Evolutionary conservation across 2,888 invertebrate genomes (phyloP).

Genomic region (Nomada fabriciana): DNA sequence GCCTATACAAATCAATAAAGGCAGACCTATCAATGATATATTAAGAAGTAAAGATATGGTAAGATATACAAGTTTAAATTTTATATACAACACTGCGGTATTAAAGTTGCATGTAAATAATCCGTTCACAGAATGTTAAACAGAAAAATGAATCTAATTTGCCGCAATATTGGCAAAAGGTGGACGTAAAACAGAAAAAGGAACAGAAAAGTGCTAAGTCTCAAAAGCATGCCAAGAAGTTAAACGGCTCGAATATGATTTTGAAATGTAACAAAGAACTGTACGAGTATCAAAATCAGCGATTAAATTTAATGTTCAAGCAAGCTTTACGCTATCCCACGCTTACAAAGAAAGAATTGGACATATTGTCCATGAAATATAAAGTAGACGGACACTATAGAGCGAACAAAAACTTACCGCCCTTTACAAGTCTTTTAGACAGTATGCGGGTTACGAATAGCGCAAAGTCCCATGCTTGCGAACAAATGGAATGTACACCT

Average conservation of each 20-base stretch:
- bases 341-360: constrained; percentile 43
- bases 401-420: constrained; percentile 21
- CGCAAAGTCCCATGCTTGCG: neutral
- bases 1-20: neutral
- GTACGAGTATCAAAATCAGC: constrained; percentile 22
- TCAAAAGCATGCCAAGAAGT: neutral
- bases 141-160: neutral
- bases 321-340: constrained; percentile 7
- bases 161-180: neutral
- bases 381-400: constrained; percentile 55
- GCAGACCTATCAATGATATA: neutral
- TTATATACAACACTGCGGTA: neutral
- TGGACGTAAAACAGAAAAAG: neutral
- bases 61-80: constrained; percentile 7
- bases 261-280: neutral
- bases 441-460: neutral
- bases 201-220: neutral
- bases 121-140: constrained; percentile 12
- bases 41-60: neutral
- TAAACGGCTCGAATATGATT: neutral
- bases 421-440: neutral
- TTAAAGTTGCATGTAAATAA: neutral
- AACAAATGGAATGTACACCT: neutral
- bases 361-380: constrained; percentile 43
- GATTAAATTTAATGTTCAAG: constrained; percentile 1